These are phyloP conservation scores for Dascillus cervinus DNA, from an alignment of 2,888 invertebrate genomes.

Conservation along the genomic window DNA sequence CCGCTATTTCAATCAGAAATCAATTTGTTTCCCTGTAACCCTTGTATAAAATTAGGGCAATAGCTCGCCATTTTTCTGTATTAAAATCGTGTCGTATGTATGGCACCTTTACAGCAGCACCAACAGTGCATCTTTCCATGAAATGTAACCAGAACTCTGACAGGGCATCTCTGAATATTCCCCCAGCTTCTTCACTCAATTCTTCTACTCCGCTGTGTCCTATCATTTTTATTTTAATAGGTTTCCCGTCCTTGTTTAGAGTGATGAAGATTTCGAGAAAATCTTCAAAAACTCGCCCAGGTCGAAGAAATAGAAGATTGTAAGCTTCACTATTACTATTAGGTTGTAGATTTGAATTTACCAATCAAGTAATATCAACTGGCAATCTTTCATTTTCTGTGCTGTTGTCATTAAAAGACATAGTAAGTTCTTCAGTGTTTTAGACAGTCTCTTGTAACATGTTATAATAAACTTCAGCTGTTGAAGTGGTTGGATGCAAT, in stretches of 20 bases:
- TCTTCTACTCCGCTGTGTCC: neutral
- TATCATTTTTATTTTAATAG: neutral
- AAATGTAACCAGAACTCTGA: slow-evolving; percentile 2
- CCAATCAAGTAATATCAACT: slow-evolving; percentile 1
- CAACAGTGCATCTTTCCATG: neutral
- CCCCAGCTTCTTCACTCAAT: slow-evolving; percentile 1
- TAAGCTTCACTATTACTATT: too few species aligned
- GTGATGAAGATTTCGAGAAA: neutral
- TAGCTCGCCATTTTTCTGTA: neutral
- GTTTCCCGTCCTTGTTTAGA: neutral
- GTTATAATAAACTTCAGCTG: neutral
- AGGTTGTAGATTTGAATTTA: too few species aligned
- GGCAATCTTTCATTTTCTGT: neutral
- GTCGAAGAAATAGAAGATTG: too few species aligned
- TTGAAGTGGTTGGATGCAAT: neutral
- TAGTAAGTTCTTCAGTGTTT: neutral
- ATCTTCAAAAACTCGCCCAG: neutral
- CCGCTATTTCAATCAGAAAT: neutral
- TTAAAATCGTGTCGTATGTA: slow-evolving; percentile 2
- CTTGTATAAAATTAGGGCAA: neutral
- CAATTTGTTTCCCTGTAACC: neutral
- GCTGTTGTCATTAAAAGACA: neutral
- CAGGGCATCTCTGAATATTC: slow-evolving; percentile 1
- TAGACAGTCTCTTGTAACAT: neutral
- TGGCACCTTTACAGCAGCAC: neutral